Evolutionary conservation across 2,113 vertebrate species (phyloP), one percentile per base, ranked within the genome.

Genomic region (Anser brachyrhynchus): DNA sequence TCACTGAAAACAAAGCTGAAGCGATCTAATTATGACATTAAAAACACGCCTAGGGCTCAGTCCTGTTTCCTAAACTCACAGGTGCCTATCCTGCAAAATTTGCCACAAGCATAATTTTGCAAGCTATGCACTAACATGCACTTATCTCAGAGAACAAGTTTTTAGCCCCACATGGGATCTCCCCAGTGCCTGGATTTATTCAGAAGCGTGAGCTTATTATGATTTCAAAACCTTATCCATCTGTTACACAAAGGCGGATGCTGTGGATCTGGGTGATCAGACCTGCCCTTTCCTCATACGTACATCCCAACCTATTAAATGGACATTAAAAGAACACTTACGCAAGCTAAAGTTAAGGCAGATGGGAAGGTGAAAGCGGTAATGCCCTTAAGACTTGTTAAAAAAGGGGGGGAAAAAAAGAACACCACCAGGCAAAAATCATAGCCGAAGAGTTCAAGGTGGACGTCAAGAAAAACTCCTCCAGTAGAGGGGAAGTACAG

Each of bases 1-100:
- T 66, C 49, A 61, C 57, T 39, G 72, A 62, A 96, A 92, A 92
- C 91, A 79, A 89, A 84, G 83, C 71, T 92, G 13, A 46, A 92
- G 66, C 4, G 51, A 77, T 93, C 88, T 80, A 55, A 93, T 91
- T 90, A 41, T 87, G 86, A 67, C 94, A 88, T 4, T 4, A 39
- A 72, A 89, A 83, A 10, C 69, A 73, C 1, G 66, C 86, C 90
- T 13, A 37, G 55, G 78, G 94, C 93, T 86, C 55, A 43, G 79
- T 43, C 44, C 70, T 44, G 35, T 17, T 29, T 55, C 58, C 46
- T 54, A 13, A 31, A 89, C 8, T 54, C 91, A 80, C 72, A 69
- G 81, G 41, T 71, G 72, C 37, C 81, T 66, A 25, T 33, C 66
- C 54, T 61, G 87, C 80, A 62, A 4, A 64, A 67, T 49, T 41